Evolutionary conservation across 1,140 invertebrate species (phyloP).

Genomic region (Drosophila malerkotliana): DNA sequence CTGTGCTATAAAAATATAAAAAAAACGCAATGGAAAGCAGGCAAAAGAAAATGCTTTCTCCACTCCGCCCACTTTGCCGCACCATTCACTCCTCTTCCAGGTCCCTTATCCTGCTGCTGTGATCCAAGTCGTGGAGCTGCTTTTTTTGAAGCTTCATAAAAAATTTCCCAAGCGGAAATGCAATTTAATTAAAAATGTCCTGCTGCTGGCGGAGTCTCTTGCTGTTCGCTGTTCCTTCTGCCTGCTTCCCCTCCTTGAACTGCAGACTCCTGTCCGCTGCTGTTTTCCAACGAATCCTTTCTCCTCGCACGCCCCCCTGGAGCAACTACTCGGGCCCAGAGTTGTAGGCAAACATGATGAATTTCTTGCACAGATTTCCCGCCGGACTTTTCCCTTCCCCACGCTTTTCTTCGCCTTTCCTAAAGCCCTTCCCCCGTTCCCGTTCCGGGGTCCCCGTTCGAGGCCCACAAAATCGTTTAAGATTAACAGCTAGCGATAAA

Average conservation of each 20-base stretch:
- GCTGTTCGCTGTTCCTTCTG: constrained; percentile 1
- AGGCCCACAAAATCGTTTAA: constrained; percentile 71
- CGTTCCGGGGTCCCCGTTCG: not conserved
- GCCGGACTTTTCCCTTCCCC: constrained; percentile 43
- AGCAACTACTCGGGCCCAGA: constrained; percentile 51
- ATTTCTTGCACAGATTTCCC: constrained; percentile 78
- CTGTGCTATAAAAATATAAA: constrained; percentile 72
- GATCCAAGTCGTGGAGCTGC: constrained; percentile 17
- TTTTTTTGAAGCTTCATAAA: constrained; percentile 80
- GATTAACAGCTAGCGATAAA: constrained; percentile 76
- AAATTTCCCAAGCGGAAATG: constrained; percentile 82
- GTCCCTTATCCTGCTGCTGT: not conserved
- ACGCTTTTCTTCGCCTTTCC: not conserved
- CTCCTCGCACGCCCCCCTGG: constrained; percentile 3
- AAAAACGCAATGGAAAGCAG: constrained; percentile 53
- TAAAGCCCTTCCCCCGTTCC: no score
- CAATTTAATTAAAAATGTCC: constrained; percentile 82
- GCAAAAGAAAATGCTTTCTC: constrained; percentile 56
- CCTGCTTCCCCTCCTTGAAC: constrained; percentile 1
- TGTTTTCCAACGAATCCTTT: constrained; percentile 6
- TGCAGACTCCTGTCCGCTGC: constrained; percentile 14
- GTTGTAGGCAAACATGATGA: constrained; percentile 81
- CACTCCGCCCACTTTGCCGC: not conserved
- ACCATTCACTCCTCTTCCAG: not conserved
- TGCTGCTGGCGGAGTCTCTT: constrained; percentile 49